Conservation (phyloP, 2,797 vertebrate species). For the Sebastes kiyomatsui region DNA sequence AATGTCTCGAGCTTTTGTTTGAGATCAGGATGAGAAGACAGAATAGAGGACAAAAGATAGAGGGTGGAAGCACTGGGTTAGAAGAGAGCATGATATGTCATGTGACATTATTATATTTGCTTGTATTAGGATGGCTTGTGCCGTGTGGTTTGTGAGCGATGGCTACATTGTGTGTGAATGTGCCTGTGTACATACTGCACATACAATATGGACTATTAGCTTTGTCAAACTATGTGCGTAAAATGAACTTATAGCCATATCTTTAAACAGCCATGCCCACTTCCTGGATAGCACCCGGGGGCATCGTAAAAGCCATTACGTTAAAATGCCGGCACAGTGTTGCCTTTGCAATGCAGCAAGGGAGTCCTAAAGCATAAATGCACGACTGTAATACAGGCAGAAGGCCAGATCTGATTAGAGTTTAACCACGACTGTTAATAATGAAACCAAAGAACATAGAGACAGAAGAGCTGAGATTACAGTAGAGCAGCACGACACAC, state of each 20-base stretch:
- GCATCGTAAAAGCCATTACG: constrained; percentile 49
- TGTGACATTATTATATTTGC: not conserved
- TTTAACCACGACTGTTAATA: constrained; percentile 15
- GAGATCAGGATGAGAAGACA: not conserved
- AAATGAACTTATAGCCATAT: constrained; percentile 42
- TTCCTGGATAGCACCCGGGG: constrained; percentile 34
- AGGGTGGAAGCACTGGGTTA: not conserved
- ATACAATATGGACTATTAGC: constrained; percentile 19
- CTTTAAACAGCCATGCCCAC: constrained; percentile 34
- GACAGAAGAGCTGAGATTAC: not conserved
- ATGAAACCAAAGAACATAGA: constrained; percentile 23
- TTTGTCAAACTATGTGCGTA: constrained; percentile 32
- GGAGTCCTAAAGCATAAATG: constrained; percentile 43
- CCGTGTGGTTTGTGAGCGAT: not conserved
- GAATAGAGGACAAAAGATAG: constrained; percentile 2
- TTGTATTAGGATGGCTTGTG: not conserved
- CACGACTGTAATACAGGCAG: constrained; percentile 15
- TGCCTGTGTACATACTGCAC: constrained; percentile 19
- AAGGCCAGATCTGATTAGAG: constrained; percentile 30
- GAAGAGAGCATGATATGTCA: not conserved
- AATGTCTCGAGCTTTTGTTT: not conserved
- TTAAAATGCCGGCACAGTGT: constrained; percentile 51
- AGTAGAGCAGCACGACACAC: not conserved
- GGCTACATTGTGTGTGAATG: not conserved
- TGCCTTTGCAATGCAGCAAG: constrained; percentile 36